Base-by-base conservation (phyloP, 2,113 vertebrate genomes). In the Odontophorus gujanensis region DNA sequence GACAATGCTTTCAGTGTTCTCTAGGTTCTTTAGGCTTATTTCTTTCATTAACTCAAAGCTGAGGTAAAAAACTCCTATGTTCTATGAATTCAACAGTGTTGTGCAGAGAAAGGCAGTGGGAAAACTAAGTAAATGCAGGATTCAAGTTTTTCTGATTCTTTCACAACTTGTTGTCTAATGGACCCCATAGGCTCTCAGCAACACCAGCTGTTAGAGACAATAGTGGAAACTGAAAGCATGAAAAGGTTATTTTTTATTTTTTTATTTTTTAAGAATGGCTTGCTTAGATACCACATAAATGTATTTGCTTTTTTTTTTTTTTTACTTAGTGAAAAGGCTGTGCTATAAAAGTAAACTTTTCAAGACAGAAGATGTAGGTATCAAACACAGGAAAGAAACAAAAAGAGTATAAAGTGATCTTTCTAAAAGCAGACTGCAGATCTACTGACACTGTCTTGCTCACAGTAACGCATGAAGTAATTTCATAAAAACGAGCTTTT, bases 401-500 rank as follows among this genome's bases (percentile, higher is more conserved):
- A 78, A 63, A 58, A 73, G 4, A 69, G 5, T 19, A 34, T 3
- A 65, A 40, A 80, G 14, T 24, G 66, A 76, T 78, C 47, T 38
- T 65, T 61, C 9, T 36, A 59, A 92, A 92, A 89, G 28, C 34
- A 69, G 45, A 53, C 21, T 80, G 66, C 59, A 89, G 53, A 74
- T 68, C 11, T 48, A 68, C 9, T 48, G 51, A 26, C 32, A 72
- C 13, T 25, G 17, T 55, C 40, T 47, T 72, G 4, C 85, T 63
- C 45, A 67, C 22, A 67, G 65, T 79, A 81, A 71, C 18, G 81
- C 13, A 42, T 45, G 48, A 77, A 74, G 16, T 58, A 84, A 90
- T 93, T 94, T 81, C 13, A 13, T 45, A 71, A 45, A 62, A 76
- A n/a, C 85, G 42, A 83, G n/a, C 48, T 88, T 93, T 94, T 72